These are phyloP conservation scores for Galeopsomyia nigrocyanea DNA, from an alignment of 2,888 invertebrate species.

Conservation along the genomic window DNA sequence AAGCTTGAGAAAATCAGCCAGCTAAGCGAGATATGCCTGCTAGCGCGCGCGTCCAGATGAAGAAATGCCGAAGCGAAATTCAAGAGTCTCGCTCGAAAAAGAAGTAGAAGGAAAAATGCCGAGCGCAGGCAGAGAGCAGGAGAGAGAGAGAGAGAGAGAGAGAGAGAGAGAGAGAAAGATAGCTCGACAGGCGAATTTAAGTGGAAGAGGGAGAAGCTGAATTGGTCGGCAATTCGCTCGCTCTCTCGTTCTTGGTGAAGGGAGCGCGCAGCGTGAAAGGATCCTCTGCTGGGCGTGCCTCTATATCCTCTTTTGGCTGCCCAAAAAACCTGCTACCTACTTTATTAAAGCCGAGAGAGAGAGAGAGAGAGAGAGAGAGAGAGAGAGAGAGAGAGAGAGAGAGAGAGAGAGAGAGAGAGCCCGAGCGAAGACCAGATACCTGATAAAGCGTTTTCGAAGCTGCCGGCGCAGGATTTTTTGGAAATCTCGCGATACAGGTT, in stretches of 20 bases:
- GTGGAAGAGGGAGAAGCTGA: slow-evolving; percentile 17
- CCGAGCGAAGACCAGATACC: slow-evolving; percentile 45
- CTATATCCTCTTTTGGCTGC: slow-evolving; percentile 33
- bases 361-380: no score
- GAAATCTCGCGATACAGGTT: slow-evolving; percentile 11
- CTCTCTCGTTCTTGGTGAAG: no score
- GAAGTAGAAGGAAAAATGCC: slow-evolving; percentile 5
- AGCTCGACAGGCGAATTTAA: slow-evolving; percentile 40
- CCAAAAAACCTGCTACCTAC: slow-evolving; percentile 55
- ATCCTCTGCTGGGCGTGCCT: slow-evolving; percentile 56
- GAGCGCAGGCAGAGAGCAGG: slow-evolving; percentile 3
- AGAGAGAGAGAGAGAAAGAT: slow-evolving; percentile 16
- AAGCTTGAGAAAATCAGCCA: slow-evolving; percentile 11
- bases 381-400: no score
- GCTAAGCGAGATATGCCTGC: not conserved
- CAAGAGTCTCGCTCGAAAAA: not conserved
- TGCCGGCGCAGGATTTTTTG: slow-evolving; percentile 7
- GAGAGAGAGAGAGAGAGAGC: slow-evolving; percentile 22
- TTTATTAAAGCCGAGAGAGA: slow-evolving; percentile 54
- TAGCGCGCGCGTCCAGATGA: not conserved
- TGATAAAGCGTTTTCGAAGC: slow-evolving; percentile 30
- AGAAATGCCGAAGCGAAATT: slow-evolving; percentile 1
- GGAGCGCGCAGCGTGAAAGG: slow-evolving; percentile 57
- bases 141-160: not conserved
- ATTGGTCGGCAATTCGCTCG: no score